phyloP scores from a whole-genome alignment of 37 sponge, comb jelly and placozoan genomes.

The Bolinopsis microptera region DNA sequence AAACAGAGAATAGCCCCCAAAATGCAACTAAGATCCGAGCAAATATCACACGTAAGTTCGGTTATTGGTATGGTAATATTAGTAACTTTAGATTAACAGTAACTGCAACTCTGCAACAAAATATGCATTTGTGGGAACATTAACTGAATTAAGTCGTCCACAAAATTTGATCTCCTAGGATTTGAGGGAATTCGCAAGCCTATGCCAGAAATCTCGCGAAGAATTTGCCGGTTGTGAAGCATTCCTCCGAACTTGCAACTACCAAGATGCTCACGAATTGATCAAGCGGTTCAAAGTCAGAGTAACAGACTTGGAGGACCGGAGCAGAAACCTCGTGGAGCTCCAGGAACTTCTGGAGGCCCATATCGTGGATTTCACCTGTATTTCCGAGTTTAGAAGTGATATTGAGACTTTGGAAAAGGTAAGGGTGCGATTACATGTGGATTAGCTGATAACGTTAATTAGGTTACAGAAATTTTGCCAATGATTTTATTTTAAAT shows the following conservation, averaged over 20 bases:
- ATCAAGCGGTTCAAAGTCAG: background rate
- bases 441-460: no score
- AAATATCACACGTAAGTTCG: conserved; percentile 66
- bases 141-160: no score
- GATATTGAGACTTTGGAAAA: conserved; percentile 59
- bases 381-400: conserved; percentile 73
- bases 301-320: background rate
- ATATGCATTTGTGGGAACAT: no score
- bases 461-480: no score
- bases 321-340: conserved; percentile 73
- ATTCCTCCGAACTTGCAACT: conserved; percentile 58
- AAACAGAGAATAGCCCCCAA: conserved; percentile 86
- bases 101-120: no score
- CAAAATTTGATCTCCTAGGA: conserved; percentile 6
- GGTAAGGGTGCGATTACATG: background rate
- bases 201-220: conserved; percentile 58
- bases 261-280: conserved; percentile 11
- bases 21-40: conserved; percentile 76
- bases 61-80: background rate
- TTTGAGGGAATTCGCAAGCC: background rate
- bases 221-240: conserved; percentile 69
- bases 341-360: conserved; percentile 89
- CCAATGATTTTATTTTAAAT: no score
- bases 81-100: no score
- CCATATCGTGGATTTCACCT: conserved; percentile 79